Evolutionary conservation across 2,113 vertebrate genomes (phyloP), one percentile per base, ranked within the genome.

Genomic region (Microtus montanus): DNA sequence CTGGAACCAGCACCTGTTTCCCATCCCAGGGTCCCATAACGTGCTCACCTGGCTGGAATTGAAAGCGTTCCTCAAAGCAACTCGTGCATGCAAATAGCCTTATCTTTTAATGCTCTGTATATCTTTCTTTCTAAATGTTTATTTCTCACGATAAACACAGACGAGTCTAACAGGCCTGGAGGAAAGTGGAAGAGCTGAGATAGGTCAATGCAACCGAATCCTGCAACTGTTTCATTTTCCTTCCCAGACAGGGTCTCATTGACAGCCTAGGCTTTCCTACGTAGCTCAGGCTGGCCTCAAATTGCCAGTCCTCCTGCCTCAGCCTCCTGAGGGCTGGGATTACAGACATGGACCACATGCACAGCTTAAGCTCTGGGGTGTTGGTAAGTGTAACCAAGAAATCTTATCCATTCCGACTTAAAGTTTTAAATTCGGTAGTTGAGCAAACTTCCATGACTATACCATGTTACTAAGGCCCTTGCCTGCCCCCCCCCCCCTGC

Each of bases 91-190:
- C 80, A 93, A 87, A 96, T 90, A 73, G 85, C 63, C 94, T 89
- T 74, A 38, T 82, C 82, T 89, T 87, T 93, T 75, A 54, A 92
- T 79, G 80, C 33, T 49, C 6, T 63, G 70, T 47, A 20, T 64
- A 28, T 90, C 79, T 89, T 82, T 71, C 24, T 74, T 95, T 77
- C 61, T 78, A 75, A 49, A 82, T 94, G 58, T 90, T 92, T 95
- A 44, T 93, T 70, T 89, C 35, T 77, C 47, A n/a, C 41, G 47
- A 80, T 33, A 79, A 71, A 89, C 26, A 73, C 12, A 68, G 79
- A 94, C 77, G 10, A 52, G n/a, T 61, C 78, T 82, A 80, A 79
- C 9, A 87, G 75, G 38, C 61, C 38, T 74, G 44, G 44, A 73
- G 75, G 68, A 94, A 92, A 93, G 75, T 4, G 49, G n/a, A 91